Base-by-base conservation (phyloP, 1,140 invertebrate genomes). In the Drosophila suzukii region DNA sequence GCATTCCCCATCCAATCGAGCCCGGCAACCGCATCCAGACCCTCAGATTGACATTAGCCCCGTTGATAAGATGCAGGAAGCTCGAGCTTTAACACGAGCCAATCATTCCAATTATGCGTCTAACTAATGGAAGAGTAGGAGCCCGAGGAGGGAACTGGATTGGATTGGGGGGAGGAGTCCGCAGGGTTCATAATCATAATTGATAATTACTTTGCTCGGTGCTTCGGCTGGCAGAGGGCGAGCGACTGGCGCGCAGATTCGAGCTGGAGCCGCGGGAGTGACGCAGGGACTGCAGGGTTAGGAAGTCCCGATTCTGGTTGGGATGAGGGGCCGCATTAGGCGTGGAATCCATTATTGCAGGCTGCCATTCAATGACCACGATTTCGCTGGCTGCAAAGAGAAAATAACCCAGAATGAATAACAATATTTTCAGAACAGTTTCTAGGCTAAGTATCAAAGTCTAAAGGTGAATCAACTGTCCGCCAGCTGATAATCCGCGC, bases 181-280 rank as follows among this genome's bases (percentile, higher is more conserved):
- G 15, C 13, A 41, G 24, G 38, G 38, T 17, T 60, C 24, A 60
- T 34, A 41, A 60, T 17, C 15, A 39, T 71, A 78, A 56, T 41
- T 79, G 17, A 27, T 68, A 91, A 62, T 85, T 91, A 91, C 90
- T 91, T 89, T 85, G 90, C 55, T 91, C 90, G 56, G 66, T 81
- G 68, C 90, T 91, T 54, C 90, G 72, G 55, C 75, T 89, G 55
- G 86, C 83, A 11, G 90, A 91, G 61, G 90, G 90, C 6, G 90
- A 91, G 70, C 90, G 84, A 75, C 90, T 91, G 55, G 75, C 58
- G 47, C 90, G 82, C 44, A 90, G 74, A 68, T 88, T 86, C 30
- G 83, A 76, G 50, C 83, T 86, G 56, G 83, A 86, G 30, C 71
- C 79, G 17, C 83, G 83, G 38, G 82, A 75, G 5, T 83, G 70